phyloP scores from a whole-genome alignment of 2,797 vertebrate species.

The Sarcophilus harrisii region DNA sequence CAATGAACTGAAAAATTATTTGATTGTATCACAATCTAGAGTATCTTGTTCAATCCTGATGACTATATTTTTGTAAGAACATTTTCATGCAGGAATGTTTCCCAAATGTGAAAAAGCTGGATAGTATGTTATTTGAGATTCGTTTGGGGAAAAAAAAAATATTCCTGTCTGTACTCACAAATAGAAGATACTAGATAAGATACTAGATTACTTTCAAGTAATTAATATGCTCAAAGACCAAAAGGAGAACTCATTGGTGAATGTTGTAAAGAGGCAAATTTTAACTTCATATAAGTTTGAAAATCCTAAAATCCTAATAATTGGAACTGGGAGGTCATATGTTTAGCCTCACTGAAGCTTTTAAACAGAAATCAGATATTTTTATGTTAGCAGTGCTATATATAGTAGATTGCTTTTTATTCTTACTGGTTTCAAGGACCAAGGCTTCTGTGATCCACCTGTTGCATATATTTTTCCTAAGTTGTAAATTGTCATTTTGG shows the following conservation, averaged over 20 bases:
- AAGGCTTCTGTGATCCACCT: not conserved
- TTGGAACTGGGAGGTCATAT: not conserved
- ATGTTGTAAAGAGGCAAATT: not conserved
- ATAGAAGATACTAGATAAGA: not conserved
- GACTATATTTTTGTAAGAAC: not conserved
- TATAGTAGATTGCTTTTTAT: not conserved
- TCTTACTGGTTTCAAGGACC: not conserved
- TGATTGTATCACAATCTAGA: not conserved
- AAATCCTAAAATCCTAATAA: not conserved
- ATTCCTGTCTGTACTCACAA: not conserved
- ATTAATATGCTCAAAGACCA: not conserved
- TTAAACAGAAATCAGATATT: not conserved
- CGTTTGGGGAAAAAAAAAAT: not conserved
- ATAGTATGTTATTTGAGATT: not conserved
- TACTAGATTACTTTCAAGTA: not conserved
- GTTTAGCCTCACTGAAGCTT: not conserved
- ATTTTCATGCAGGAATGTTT: not conserved
- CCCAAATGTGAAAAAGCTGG: not conserved
- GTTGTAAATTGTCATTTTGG: not conserved
- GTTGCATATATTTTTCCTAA: not conserved
- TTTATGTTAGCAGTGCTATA: not conserved
- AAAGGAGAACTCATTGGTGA: not conserved
- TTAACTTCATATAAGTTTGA: not conserved
- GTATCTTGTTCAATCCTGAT: not conserved
- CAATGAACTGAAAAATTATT: not conserved